phyloP scores from a whole-genome alignment of 2,888 invertebrate species.

The Blera fallax region DNA sequence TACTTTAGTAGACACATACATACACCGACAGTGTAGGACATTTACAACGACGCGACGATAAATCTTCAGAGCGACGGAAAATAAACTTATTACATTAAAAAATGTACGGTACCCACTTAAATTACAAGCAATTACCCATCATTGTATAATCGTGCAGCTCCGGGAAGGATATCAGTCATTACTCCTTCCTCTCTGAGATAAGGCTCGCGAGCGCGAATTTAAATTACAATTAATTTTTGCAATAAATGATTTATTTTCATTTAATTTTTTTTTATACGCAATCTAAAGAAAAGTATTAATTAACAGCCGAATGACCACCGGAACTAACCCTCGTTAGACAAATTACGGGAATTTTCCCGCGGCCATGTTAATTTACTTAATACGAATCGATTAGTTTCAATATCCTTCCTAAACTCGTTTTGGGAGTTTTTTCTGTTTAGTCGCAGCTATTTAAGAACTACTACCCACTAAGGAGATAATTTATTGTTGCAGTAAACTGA shows the following conservation, averaged over 20 bases:
- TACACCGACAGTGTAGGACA: neutral
- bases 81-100: constrained; percentile 40
- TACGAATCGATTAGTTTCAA: constrained; percentile 63
- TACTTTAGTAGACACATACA: neutral
- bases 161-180: constrained; percentile 54
- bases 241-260: no score
- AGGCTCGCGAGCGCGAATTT: neutral
- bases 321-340: constrained; percentile 16
- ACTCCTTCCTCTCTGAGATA: neutral
- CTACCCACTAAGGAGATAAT: no score
- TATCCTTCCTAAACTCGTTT: constrained; percentile 45
- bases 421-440: neutral
- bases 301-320: neutral
- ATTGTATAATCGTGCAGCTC: constrained; percentile 41
- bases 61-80: neutral
- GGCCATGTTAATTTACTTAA: constrained; percentile 37
- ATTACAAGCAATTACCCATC: constrained; percentile 33
- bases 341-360: neutral
- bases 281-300: neutral
- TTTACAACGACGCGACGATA: neutral
- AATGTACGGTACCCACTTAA: constrained; percentile 11
- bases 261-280: constrained; percentile 32
- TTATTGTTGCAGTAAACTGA: constrained; percentile 18
- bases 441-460: constrained; percentile 1
- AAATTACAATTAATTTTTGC: constrained; percentile 48